Base-by-base conservation (phyloP, 2,888 invertebrate genomes). In the Asteroscopus sphinx region DNA sequence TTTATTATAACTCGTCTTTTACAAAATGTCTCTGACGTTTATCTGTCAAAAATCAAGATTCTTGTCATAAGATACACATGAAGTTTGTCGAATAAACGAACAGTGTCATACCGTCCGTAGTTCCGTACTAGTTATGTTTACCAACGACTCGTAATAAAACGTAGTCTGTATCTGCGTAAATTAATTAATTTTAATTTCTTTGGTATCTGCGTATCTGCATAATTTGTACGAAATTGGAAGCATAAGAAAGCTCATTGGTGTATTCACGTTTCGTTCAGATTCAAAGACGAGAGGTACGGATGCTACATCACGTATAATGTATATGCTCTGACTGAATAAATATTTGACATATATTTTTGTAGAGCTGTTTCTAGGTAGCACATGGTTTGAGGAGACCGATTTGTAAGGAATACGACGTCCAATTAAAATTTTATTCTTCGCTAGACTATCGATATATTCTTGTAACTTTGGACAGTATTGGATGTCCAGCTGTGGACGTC, bases 241-340 rank as follows among this genome's bases (percentile, higher is more conserved):
- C 13, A 3, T 9, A 1, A 35, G 35, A 17, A 25, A 16, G 15
- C 3, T 11, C 32, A 33, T 9, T 36, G 25, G 21, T 16, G 9
- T 32, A 16, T 21, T 32, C 12, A 9, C 28, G 8, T 39, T 44
- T n/a, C 33, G 11, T 39, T 44, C 33, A 9, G 28, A 44, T 9
- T 40, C 28, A 16, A 9, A 33, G 6, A 16, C 16, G 26, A 28
- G n/a, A 35, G 21, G 15, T 30, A 21, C 7, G 9, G 0, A 6
- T n/a, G 11, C 17, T 37, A 37, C 32, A 30, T 33, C 21, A 11
- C 7, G 12, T 2, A 7, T 17, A 44, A 39, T 57, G 32, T 42
- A 40, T 39, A 28, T 44, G 26, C 49, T 58, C 13, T 17, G n/a
- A n/a, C n/a, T n/a, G 39, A 30, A 62, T 54, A 62, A 54, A 47